Evolutionary conservation across 2,113 vertebrate genomes (phyloP), one percentile per base, ranked within the genome.

Genomic region (Cnemophilus loriae): DNA sequence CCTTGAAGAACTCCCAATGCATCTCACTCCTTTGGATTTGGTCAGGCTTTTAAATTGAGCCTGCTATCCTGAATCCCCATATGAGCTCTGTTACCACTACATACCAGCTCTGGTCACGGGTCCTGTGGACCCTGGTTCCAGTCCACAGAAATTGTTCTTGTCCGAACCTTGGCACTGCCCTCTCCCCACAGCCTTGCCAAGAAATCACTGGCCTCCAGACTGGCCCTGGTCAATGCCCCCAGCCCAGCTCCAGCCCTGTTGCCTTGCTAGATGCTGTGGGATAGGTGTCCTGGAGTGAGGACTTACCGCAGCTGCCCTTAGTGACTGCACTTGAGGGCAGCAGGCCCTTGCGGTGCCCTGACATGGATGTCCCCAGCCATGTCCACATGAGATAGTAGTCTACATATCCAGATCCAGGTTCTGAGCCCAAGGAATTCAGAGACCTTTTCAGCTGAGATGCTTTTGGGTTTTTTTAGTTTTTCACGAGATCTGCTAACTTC

Each of bases 141-240:
- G 22, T 11, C 7, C 10, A 42, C 47, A 28, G 12, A 47, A 3
- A n/a, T 14, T 16, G 52, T 32, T 87, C 77, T 78, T 71, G 5
- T 19, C 44, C 69, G 33, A 63, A 60, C 39, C 2, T 84, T 47
- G 28, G 2, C 23, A 35, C 18, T 79, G 19, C 15, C 4, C 20
- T 42, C 6, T n/a, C 37, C 61, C 15, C 7, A 47, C 1, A 1
- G 17, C 22, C 32, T n/a, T 70, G 8, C 9, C 28, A 82, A 74
- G 39, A 56, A 50, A 30, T 33, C 28, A 8, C 11, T 70, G 50
- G 9, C 22, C 2, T 60, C 19, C 35, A 49, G 33, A 16, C 4
- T 64, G 13, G 8, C 13, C 3, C 6, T 44, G 15, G 3, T 71
- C 24, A 52, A 19, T 24, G 61, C 0, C 2, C 6, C 1, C 15